Base-by-base conservation (phyloP, 2,797 vertebrate genomes). In the Chaetodon trifasciatus region DNA sequence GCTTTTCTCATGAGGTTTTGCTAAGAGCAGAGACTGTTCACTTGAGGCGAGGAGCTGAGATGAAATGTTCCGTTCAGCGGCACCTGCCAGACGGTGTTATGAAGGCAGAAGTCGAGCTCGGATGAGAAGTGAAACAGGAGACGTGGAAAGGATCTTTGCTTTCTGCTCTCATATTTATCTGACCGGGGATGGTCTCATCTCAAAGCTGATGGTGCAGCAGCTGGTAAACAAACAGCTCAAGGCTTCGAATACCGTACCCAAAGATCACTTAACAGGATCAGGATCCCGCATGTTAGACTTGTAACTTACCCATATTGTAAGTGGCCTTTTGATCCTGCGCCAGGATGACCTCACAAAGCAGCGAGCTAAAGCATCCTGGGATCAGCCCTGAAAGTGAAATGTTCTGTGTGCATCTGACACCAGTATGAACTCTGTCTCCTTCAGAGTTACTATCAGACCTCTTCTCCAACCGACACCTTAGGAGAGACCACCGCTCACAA, bases 391-490 rank as follows among this genome's bases (percentile, higher is more conserved):
- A 23, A 46, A 42, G 24, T 44, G 6, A 63, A 50, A 37, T 21
- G 42, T 28, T 7, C 6, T 8, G 28, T 32, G 28, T 8, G 13
- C 24, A 32, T 35, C 50, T 61, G 53, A 65, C 1, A 23, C 6
- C 9, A 21, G 17, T n/a, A 8, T 58, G 28, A 46, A n/a, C 9
- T 17, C 13, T 84, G 13, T 68, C 46, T 13, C 52, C 56, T 40
- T 65, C 57, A 99, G 98, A 97, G 94, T 0, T 97, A 96, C 84
- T 97, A 96, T 82, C 96, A 98, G 95, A 98, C 96, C 1, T 96
- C 97, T 4, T 93, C 96, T 0, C 97, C 97, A 0, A 84, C 86
- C 23, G 97, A 94, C 86, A 94, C 95, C 77, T 96, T 96, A 81
- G 94, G 77, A 52, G 96, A 98, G 89, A 95, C 93, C 85, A 90